Evolutionary conservation across 2,797 vertebrate species (phyloP), one percentile per base, ranked within the genome.

Genomic region (Gadopsis marmoratus): DNA sequence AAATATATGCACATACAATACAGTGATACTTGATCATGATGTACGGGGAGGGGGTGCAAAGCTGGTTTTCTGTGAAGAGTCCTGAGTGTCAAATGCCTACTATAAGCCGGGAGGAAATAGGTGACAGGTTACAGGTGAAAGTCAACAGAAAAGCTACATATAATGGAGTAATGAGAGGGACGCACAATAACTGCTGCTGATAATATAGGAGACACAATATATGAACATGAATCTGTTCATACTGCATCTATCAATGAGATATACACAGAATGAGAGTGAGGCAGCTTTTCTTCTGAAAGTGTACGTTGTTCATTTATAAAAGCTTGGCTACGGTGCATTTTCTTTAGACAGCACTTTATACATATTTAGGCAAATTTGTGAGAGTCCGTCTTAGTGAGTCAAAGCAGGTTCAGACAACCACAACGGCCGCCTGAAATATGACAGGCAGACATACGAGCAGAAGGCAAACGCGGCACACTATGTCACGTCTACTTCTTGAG

Each of bases 401-500:
- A 61, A 73, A 26, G 31, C 41, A 21, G 89, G 83, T 80, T 80
- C 13, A 55, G n/a, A 33, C 6, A 9, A 73, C 90, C 87, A 83
- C 88, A 86, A 73, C 88, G 88, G 91, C 85, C 35, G 45, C 3
- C 48, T 71, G 51, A 83, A 87, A 87, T 50, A 63, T 23, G 37
- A 83, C 62, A 80, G 61, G 23, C 74, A 75, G 54, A 66, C 71
- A 45, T 59, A 56, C 2, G 4, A 66, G 41, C 74, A 76, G 72
- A 84, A 67, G 37, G 78, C 85, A 88, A 90, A 92, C 82, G 84
- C 9, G 12, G n/a, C 12, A 66, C 63, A 74, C 64, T 54, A n/a
- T 61, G 58, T 82, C 47, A 70, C 74, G 73, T 65, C 53, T 62
- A 21, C 55, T 71, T 63, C 37, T 29, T 62, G n/a, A 71, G 76